phyloP scores from a whole-genome alignment of 2,797 vertebrate genomes.

The Macropodus opercularis region DNA sequence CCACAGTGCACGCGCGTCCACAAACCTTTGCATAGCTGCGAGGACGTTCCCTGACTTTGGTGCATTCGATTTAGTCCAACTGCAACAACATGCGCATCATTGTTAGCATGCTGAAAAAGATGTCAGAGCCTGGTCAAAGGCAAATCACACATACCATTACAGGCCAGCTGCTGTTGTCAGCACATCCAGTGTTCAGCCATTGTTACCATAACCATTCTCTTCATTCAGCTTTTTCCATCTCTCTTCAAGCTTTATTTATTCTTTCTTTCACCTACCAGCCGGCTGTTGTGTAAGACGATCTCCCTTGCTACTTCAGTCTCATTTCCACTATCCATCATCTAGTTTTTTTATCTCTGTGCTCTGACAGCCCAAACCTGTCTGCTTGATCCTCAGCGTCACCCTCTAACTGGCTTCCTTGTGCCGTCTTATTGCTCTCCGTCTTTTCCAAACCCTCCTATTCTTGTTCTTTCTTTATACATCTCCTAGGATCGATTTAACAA shows the following conservation, averaged over 20 bases:
- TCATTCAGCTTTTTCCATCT: constrained; percentile 3
- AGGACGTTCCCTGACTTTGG: too few relatives aligned
- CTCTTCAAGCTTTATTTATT: constrained; percentile 22
- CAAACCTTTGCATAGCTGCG: not conserved
- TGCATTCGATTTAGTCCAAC: too few relatives aligned
- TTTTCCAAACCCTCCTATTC: constrained; percentile 37
- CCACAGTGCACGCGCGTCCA: not conserved
- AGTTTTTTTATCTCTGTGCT: constrained; percentile 26
- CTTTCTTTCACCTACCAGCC: constrained; percentile 35
- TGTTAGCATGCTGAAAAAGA: constrained; percentile 6
- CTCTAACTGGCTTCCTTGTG: constrained; percentile 50
- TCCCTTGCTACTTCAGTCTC: constrained; percentile 16
- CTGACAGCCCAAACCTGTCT: constrained; percentile 34
- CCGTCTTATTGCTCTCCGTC: constrained; percentile 38
- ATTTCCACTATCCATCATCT: constrained; percentile 48
- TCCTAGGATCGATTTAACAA: constrained; percentile 69
- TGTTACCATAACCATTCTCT: too few relatives aligned
- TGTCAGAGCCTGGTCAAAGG: constrained; percentile 4
- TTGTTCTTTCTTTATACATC: constrained; percentile 55
- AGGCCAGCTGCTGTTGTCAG: not conserved
- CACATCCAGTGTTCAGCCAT: too few relatives aligned
- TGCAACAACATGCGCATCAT: not conserved
- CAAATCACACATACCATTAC: constrained; percentile 16
- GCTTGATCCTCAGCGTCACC: constrained; percentile 31
- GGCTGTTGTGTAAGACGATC: constrained; percentile 41